These are phyloP conservation scores for Xiphophorus couchianus DNA, from an alignment of 2,113 vertebrate genomes.

Conservation along the genomic window DNA sequence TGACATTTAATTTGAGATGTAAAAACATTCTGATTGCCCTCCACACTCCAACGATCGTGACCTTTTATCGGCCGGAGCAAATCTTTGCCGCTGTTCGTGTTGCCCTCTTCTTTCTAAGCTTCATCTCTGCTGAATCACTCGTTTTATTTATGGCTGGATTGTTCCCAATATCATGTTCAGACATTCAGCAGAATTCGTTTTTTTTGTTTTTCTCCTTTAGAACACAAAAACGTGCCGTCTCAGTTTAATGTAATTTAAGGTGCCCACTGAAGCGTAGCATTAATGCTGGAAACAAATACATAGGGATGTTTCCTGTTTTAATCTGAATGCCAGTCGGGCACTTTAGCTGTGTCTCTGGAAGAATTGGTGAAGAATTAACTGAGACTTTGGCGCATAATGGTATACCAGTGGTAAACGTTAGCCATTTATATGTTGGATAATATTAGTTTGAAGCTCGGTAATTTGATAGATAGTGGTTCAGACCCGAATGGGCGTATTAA, in stretches of 20 bases:
- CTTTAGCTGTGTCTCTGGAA: slow-evolving; percentile 1
- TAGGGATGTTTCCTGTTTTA: slow-evolving; percentile 26
- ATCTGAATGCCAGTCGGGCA: slow-evolving; percentile 3
- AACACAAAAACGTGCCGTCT: neutral
- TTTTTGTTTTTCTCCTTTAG: slow-evolving; percentile 21
- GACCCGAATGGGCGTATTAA: too few species aligned
- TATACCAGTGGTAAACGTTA: too few species aligned
- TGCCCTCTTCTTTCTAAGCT: slow-evolving; percentile 19
- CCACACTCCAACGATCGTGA: neutral
- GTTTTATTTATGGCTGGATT: slow-evolving; percentile 67
- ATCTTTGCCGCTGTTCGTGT: neutral
- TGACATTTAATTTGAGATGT: neutral
- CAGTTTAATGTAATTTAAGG: neutral
- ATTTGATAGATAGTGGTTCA: too few species aligned
- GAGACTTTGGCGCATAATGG: too few species aligned
- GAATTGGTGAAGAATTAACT: neutral
- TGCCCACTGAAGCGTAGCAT: slow-evolving; percentile 21
- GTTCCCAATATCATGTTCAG: slow-evolving; percentile 69
- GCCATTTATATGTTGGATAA: too few species aligned
- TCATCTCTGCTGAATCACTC: slow-evolving; percentile 57
- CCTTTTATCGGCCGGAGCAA: slow-evolving; percentile 31
- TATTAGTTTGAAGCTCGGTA: too few species aligned
- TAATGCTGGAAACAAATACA: neutral
- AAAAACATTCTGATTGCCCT: slow-evolving; percentile 3
- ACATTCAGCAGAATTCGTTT: slow-evolving; percentile 62